Base-by-base conservation (phyloP, 2,797 vertebrate genomes). In the Borostomias antarcticus region DNA sequence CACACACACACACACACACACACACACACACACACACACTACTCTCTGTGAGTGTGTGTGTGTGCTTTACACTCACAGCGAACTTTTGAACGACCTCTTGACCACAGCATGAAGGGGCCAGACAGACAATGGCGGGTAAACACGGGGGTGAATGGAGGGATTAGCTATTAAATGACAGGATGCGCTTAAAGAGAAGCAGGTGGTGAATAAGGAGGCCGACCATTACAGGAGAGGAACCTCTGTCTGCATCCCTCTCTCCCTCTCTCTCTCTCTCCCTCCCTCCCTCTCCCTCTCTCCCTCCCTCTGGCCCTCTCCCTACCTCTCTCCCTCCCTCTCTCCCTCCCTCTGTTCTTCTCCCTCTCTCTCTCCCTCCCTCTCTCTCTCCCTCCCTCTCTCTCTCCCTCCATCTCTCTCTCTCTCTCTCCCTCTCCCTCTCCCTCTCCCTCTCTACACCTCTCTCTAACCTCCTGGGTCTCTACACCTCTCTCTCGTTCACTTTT, bases 81-180 rank as follows among this genome's bases (percentile, higher is more conserved):
- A 92, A 91, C 91, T 92, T 90, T 92, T 92, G 90, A 92, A 92
- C 90, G 84, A 88, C 68, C 82, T 87, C 82, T 86, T 89, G 88
- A 88, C 87, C 89, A 89, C 89, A 89, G 90, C 87, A 82, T 86
- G 88, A 89, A 82, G 84, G 52, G 81, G 80, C 68, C 2, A 60
- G 76, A 81, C 54, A 29, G 85, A 91, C 89, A 92, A 92, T 91
- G 83, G 86, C 82, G 53, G 81, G 86, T 85, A 89, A 90, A 90
- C 89, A 89, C 51, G 43, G 80, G 68, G 79, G 75, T 89, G 84
- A 88, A 88, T 86, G 85, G 87, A 81, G 83, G 84, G 89, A 93
- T 92, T 92, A 93, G 91, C 89, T 90, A 90, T 87, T 91, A 88
- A 85, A 86, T 85, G 85, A 87, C 82, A 85, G 85, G 88, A 92